A percentile compares a stretch with the other conserved stretches of the same genome.
Evolutionary conservation across 2,888 invertebrate genomes (phyloP).

Genomic region (Temnothorax unifasciatus): DNA sequence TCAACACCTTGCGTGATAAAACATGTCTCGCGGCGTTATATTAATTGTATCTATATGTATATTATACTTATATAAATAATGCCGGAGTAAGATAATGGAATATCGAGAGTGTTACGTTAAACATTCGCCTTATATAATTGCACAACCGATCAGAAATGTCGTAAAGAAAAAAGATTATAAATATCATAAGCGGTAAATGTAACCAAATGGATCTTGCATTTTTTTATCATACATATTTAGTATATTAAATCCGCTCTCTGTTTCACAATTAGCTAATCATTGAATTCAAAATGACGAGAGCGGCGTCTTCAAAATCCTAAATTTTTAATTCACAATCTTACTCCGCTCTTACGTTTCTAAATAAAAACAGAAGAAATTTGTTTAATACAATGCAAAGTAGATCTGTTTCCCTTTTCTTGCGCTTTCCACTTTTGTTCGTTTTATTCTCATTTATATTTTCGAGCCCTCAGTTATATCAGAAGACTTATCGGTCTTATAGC

Average conservation of each 20-base stretch:
- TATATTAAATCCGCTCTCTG: constrained; percentile 1
- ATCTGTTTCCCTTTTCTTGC: background rate
- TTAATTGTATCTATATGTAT: background rate
- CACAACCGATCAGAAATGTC: background rate
- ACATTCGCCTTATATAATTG: constrained; percentile 8
- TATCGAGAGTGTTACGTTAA: constrained; percentile 1
- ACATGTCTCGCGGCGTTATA: background rate
- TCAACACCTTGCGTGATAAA: background rate
- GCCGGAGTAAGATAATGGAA: background rate
- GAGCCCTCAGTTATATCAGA: background rate
- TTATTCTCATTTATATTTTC: too few species aligned
- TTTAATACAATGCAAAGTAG: background rate
- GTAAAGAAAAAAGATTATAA: constrained; percentile 20
- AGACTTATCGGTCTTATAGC: background rate
- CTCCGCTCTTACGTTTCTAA: background rate
- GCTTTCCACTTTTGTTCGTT: background rate
- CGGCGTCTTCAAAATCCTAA: background rate
- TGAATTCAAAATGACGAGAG: background rate
- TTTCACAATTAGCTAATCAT: constrained; percentile 20
- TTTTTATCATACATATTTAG: constrained; percentile 23
- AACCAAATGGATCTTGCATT: constrained; percentile 7
- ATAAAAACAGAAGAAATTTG: background rate
- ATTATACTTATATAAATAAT: background rate
- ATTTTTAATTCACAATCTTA: background rate
- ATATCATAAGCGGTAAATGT: constrained; percentile 1